A percentile compares a stretch with the other conserved stretches of the same genome.
These are phyloP conservation scores for Podargus strigoides DNA, from an alignment of 2,797 vertebrate species.

Conservation along the genomic window DNA sequence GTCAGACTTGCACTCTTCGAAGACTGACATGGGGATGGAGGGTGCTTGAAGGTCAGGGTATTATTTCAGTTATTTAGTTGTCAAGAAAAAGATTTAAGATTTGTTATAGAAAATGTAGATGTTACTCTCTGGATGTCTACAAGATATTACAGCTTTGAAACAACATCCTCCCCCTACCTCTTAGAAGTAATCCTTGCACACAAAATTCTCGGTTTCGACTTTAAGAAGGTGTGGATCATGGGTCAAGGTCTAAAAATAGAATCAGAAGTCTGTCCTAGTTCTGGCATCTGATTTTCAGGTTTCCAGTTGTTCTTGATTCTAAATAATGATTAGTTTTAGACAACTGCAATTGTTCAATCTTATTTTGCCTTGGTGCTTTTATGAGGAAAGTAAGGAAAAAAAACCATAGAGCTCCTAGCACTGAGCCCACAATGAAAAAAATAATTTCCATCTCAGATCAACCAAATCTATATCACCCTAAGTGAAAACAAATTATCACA, in stretches of 20 bases:
- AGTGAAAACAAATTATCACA: neutral
- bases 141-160: neutral
- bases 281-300: neutral
- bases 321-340: neutral
- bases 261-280: neutral
- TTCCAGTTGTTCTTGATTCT: neutral
- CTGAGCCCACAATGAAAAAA: neutral
- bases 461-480: neutral
- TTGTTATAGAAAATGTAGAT: neutral
- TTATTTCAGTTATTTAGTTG: neutral
- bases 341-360: neutral
- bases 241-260: neutral
- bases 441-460: neutral
- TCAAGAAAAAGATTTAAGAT: neutral
- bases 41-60: neutral
- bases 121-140: neutral
- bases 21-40: neutral
- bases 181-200: neutral
- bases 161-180: rapidly evolving
- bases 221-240: neutral
- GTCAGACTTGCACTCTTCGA: neutral
- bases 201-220: neutral
- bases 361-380: neutral
- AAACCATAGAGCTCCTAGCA: neutral
- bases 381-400: neutral